Evolutionary conservation across 1,140 invertebrate genomes (phyloP).

Genomic region (Phenacoccus solenopsis): DNA sequence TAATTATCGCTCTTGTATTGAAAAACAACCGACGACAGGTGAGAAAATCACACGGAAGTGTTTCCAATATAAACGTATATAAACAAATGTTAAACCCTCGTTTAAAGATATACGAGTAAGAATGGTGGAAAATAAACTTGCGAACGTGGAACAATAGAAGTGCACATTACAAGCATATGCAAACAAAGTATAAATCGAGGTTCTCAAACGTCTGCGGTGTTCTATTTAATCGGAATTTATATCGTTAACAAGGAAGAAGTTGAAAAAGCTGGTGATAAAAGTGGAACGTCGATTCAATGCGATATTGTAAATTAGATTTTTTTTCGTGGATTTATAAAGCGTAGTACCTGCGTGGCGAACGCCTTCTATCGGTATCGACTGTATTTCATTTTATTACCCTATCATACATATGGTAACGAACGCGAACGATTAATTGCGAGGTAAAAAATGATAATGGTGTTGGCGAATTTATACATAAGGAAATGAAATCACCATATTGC

Average conservation of each 20-base stretch:
- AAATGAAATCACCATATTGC: no score
- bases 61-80: background rate
- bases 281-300: background rate
- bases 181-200: background rate
- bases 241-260: background rate
- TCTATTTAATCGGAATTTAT: background rate
- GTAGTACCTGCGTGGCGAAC: background rate
- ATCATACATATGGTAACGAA: no score
- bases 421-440: no score
- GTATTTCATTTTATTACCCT: no score
- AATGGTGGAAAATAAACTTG: background rate
- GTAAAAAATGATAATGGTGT: background rate
- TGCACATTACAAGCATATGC: background rate
- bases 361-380: no score
- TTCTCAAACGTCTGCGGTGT: background rate
- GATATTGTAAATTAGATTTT: background rate
- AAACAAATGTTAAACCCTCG: background rate
- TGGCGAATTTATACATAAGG: background rate
- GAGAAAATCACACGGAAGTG: slow-evolving; percentile 1
- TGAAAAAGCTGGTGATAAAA: background rate
- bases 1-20: no score
- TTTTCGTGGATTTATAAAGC: background rate
- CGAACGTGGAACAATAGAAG: no score
- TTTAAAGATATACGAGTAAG: background rate
- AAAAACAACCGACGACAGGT: no score